phyloP scores from a whole-genome alignment of 2,797 vertebrate genomes.

The Leuciscus waleckii region DNA sequence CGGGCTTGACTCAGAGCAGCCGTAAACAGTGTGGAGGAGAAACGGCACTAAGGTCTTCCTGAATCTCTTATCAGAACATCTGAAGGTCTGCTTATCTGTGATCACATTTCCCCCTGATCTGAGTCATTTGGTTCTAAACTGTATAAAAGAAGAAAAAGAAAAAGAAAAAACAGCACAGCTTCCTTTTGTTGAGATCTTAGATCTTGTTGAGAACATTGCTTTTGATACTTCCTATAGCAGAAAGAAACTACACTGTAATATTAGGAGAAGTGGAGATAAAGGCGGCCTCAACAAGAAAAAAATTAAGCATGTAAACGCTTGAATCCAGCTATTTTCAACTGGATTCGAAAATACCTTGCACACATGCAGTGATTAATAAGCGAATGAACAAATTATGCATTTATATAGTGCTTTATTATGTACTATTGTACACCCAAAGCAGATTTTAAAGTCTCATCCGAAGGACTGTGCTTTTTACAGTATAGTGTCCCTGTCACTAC shows the following conservation, averaged over 20 bases:
- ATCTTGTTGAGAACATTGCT: background rate
- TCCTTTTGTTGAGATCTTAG: slow-evolving; percentile 3
- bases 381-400: background rate
- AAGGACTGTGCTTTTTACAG: background rate
- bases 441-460: background rate
- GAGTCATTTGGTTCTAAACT: slow-evolving; percentile 44
- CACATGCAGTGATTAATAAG: background rate
- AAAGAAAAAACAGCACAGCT: background rate
- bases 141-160: background rate
- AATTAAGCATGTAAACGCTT: background rate
- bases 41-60: slow-evolving; percentile 1
- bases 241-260: background rate
- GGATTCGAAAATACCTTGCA: background rate
- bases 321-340: background rate
- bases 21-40: slow-evolving; percentile 59
- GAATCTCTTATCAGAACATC: slow-evolving; percentile 35
- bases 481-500: too few species aligned
- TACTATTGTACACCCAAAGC: background rate
- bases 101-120: slow-evolving; percentile 40
- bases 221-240: background rate
- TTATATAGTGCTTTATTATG: background rate
- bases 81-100: slow-evolving; percentile 30
- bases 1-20: slow-evolving; percentile 71
- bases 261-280: background rate
- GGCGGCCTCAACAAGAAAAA: background rate